Evolutionary conservation across 2,888 invertebrate genomes (phyloP).

Genomic region (Eulithis prunata): DNA sequence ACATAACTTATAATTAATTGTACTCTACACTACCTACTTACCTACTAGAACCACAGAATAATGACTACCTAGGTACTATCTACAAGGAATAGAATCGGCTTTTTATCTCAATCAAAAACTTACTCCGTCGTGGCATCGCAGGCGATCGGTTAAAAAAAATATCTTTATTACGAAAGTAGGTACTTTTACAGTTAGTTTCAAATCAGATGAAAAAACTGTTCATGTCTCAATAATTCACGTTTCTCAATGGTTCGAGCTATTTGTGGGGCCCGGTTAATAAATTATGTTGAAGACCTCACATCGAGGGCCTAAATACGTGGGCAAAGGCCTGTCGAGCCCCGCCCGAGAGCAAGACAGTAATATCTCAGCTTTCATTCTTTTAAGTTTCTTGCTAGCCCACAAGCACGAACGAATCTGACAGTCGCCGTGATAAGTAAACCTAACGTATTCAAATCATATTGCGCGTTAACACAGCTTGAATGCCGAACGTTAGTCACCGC

Average conservation of each 20-base stretch:
- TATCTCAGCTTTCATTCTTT: conserved; percentile 40
- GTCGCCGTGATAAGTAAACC: too few species aligned
- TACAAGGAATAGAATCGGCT: too few species aligned
- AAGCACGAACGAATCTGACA: not conserved
- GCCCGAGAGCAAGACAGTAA: conserved; percentile 65
- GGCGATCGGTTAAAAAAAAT: conserved; percentile 45
- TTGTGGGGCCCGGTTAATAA: conserved; percentile 78
- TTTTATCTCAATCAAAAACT: not conserved
- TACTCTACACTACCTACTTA: too few species aligned
- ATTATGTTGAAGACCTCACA: conserved; percentile 79
- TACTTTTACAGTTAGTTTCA: conserved; percentile 53
- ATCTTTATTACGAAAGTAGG: conserved; percentile 64
- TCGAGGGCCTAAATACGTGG: conserved; percentile 73
- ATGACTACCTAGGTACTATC: too few species aligned
- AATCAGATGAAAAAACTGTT: conserved; percentile 44
- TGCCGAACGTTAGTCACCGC: too few species aligned
- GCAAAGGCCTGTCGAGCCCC: conserved; percentile 63
- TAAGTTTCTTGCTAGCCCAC: conserved; percentile 18
- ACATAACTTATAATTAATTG: too few species aligned
- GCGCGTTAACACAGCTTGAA: too few species aligned
- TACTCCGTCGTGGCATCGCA: not conserved
- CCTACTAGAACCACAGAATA: too few species aligned
- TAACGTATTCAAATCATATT: too few species aligned
- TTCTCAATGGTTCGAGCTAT: conserved; percentile 62
- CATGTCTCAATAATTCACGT: conserved; percentile 66